Percentiles rank a stretch among this genome's conserved stretches.
phyloP scores from a whole-genome alignment of 2,797 vertebrate species.

The Loris lydekkerianus region DNA sequence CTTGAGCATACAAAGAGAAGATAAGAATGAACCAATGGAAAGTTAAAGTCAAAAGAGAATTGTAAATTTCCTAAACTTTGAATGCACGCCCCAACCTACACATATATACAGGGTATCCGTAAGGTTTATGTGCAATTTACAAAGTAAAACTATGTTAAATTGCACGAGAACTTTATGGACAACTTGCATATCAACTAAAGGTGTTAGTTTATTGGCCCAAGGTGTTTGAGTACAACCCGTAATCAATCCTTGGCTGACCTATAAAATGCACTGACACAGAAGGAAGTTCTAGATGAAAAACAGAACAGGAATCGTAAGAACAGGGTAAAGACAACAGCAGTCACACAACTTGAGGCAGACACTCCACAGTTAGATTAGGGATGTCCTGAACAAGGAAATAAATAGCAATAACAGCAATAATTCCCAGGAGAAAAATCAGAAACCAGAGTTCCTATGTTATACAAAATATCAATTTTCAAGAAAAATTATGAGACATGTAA shows the following conservation, averaged over 20 bases:
- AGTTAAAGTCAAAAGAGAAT: background rate
- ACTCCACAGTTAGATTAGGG: background rate
- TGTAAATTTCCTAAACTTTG: slow-evolving; percentile 36
- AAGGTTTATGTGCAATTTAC: too few relatives aligned
- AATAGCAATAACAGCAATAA: background rate
- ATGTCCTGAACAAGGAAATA: slow-evolving; percentile 28
- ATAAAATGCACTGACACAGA: background rate
- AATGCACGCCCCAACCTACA: background rate
- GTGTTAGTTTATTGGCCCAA: background rate
- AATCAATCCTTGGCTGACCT: background rate
- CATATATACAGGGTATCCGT: background rate
- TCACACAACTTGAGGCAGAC: background rate
- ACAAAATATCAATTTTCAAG: slow-evolving; percentile 48
- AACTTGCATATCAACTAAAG: background rate
- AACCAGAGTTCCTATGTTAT: background rate
- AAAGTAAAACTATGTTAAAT: too few relatives aligned
- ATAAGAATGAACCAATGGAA: background rate
- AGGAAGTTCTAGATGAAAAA: slow-evolving; percentile 7
- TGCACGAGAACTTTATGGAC: too few relatives aligned
- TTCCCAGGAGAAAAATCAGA: slow-evolving; percentile 6
- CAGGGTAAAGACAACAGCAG: background rate
- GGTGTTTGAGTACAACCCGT: slow-evolving; percentile 22
- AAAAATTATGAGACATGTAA: background rate
- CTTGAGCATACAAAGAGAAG: background rate
- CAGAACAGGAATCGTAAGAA: background rate